phyloP scores from a whole-genome alignment of 1,140 invertebrate species.

The Drosophila tropicalis region DNA sequence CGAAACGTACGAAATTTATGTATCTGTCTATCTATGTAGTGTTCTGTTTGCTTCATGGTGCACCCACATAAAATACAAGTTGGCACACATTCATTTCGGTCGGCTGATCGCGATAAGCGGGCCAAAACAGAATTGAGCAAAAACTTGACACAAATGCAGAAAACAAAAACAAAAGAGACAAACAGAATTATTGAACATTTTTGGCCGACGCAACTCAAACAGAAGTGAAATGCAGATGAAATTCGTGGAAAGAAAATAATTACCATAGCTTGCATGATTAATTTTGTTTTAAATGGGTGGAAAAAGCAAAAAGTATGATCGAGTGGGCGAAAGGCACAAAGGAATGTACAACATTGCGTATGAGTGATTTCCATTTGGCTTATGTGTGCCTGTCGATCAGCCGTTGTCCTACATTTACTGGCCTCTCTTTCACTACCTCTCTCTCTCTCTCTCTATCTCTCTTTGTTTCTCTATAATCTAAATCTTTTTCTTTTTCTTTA shows the following conservation, averaged over 20 bases:
- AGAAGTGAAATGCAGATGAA: conserved; percentile 30
- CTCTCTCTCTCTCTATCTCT: conserved; percentile 20
- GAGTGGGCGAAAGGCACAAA: conserved; percentile 37
- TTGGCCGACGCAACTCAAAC: not conserved
- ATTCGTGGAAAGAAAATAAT: conserved; percentile 49
- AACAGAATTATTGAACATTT: conserved; percentile 48
- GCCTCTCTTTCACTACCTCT: conserved; percentile 15
- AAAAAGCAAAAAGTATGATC: conserved; percentile 19
- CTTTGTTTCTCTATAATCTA: not conserved
- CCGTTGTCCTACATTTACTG: conserved; percentile 70
- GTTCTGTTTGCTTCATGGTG: conserved; percentile 38
- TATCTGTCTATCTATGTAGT: conserved; percentile 14
- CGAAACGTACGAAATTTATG: conserved; percentile 39
- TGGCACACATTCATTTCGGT: conserved; percentile 66
- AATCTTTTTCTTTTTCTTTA: conserved; percentile 29
- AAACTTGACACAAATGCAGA: conserved; percentile 38
- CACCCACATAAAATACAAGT: conserved; percentile 67
- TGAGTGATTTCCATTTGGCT: conserved; percentile 50
- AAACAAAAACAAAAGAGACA: conserved; percentile 46
- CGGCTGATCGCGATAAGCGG: conserved; percentile 64
- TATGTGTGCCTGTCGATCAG: conserved; percentile 38
- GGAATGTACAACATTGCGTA: conserved; percentile 64
- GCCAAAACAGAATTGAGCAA: conserved; percentile 40
- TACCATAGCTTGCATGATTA: conserved; percentile 43
- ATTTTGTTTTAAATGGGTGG: conserved; percentile 53